Conservation (phyloP, 2,797 vertebrate genomes). For the Sebastes matsubarae region DNA sequence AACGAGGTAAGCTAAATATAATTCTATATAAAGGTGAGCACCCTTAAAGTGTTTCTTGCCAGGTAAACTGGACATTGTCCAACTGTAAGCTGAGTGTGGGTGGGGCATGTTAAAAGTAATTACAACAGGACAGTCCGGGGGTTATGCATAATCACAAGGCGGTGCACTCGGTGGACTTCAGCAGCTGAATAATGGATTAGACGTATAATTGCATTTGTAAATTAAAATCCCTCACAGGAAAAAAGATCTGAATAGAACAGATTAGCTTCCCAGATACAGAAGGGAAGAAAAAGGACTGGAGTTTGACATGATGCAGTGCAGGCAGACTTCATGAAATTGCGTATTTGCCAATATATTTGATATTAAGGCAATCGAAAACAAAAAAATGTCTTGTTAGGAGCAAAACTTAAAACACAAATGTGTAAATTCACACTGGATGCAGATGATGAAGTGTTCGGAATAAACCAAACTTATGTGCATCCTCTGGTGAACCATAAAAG, state of each 20-base stretch:
- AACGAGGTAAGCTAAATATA: background rate
- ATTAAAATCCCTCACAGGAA: slow-evolving; percentile 76
- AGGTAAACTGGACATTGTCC: slow-evolving; percentile 6
- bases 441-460: background rate
- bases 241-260: slow-evolving; percentile 41
- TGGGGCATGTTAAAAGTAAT: slow-evolving; percentile 74
- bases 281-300: background rate
- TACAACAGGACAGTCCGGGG: slow-evolving; percentile 66
- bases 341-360: background rate
- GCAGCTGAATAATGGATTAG: slow-evolving; percentile 80
- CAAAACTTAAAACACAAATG: background rate
- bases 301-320: background rate
- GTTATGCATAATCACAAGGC: slow-evolving; percentile 79
- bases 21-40: background rate
- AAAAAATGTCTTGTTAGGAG: background rate
- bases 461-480: background rate
- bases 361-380: background rate
- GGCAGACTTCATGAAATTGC: background rate
- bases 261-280: slow-evolving; percentile 47
- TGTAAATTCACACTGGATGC: background rate
- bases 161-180: slow-evolving; percentile 56
- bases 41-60: slow-evolving; percentile 6
- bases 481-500: background rate
- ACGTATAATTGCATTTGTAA: slow-evolving; percentile 87
- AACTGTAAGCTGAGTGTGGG: slow-evolving; percentile 28